Base-by-base conservation (phyloP, 2,797 vertebrate species). In the Nyctalus aviator region DNA sequence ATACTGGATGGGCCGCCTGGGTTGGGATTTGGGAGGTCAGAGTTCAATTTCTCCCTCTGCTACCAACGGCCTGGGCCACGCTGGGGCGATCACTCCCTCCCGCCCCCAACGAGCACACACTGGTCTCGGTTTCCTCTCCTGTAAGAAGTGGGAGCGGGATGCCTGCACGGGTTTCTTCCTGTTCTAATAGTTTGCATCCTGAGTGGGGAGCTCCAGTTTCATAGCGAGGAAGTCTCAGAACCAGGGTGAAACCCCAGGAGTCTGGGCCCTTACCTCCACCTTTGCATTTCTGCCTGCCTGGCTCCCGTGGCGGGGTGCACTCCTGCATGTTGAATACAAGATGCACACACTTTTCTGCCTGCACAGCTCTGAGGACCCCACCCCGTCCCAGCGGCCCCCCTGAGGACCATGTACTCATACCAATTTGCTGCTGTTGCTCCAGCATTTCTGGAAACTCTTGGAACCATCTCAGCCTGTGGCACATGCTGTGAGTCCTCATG, bases 391-490 rank as follows among this genome's bases (percentile, higher is more conserved):
- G 71, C 11, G 46, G 66, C 68, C 30, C 50, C 57, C 50, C 35
- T 1, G 12, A 69, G 77, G 86, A 93, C 53, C 79, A 57, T 76
- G 41, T 86, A 83, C 27, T 94, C 48, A 15, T 14, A 27, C 50
- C n/a, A 23, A 21, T 50, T 86, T 44, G 59, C 86, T 30, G 35
- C 64, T 57, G n/a, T 76, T 92, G 50, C 53, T 71, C 83, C 55
- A 64, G 15, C 41, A 64, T 88, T 94, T 88, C 85, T 88, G 75
- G 92, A 93, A 81, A 72, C n/a, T 87, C 57, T 75, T 94, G 90
- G 77, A 93, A 89, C 57, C 8, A 50, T 62, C 68, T 72, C 71
- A 72, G 62, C 46, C 68, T 55, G 64, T 71, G 69, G 64, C 72
- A 59, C 66, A 82, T 76, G 75, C 75, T 94, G 13, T 76, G 81